A percentile compares a stretch with the other conserved stretches of the same genome.
phyloP scores from a whole-genome alignment of 2,797 vertebrate species.

The Nasua narica region DNA sequence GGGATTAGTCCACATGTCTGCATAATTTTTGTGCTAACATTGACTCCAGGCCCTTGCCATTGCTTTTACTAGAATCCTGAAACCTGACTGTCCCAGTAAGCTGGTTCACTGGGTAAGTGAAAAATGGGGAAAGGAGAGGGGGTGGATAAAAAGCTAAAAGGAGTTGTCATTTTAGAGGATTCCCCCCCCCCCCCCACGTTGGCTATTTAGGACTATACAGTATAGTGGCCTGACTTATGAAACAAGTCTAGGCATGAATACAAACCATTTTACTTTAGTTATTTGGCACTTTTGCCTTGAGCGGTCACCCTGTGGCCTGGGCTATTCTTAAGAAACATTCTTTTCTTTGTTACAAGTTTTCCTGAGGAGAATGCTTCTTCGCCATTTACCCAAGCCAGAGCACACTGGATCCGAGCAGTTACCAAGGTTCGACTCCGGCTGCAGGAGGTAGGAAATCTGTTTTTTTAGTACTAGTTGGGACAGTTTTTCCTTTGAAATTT shows the following conservation, averaged over 20 bases:
- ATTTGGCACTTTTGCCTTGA: conserved; percentile 75
- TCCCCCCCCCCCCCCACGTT: conserved; percentile 42
- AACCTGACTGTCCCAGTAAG: background rate
- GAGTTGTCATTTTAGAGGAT: conserved; percentile 43
- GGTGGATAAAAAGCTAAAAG: conserved; percentile 39
- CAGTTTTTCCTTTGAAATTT: conserved; percentile 62
- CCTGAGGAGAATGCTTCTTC: conserved; percentile 83
- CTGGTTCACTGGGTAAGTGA: background rate
- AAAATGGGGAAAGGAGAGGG: background rate
- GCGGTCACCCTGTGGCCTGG: background rate
- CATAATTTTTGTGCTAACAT: background rate
- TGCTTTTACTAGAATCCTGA: background rate
- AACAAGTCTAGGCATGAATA: conserved; percentile 38
- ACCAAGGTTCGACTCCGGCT: conserved; percentile 95
- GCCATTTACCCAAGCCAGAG: conserved; percentile 90
- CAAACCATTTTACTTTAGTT: conserved; percentile 56
- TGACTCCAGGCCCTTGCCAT: background rate
- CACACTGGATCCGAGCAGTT: conserved; percentile 95
- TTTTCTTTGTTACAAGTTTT: conserved; percentile 77
- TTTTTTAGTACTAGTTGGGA: conserved; percentile 49
- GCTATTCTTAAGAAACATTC: conserved; percentile 53
- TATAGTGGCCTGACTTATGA: conserved; percentile 49
- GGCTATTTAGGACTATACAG: background rate
- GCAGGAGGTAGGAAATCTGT: conserved; percentile 91
- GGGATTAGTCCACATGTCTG: background rate